Evolutionary conservation across 2,888 invertebrate genomes (phyloP), one percentile per base, ranked within the genome.

Genomic region (Drosophila vallismaia): DNA sequence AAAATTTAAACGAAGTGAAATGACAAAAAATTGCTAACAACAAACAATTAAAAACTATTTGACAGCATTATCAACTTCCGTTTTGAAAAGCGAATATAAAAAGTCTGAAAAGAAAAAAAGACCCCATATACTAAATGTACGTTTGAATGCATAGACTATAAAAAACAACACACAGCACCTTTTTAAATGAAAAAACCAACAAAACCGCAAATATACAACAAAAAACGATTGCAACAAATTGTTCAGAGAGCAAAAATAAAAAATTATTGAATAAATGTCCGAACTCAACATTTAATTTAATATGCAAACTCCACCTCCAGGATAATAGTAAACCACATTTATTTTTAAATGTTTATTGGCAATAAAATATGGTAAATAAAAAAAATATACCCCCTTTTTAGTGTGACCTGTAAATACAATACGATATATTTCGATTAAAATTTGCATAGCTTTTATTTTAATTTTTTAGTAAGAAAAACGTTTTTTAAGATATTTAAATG

Each of bases 1-100:
- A 79, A 75, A 75, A 75, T 77, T 76, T 73, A 74, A 72, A 72
- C 29, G 53, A 67, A 53, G 50, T 33, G 55, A 58, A 72, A 45
- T 51, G 36, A 67, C 50, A 68, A 58, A 51, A 48, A 48, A 46
- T 54, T 71, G 60, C 56, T 54, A 80, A 63, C 66, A 67, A 51
- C 50, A 54, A 40, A 42, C 49, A 12, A 33, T 33, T 63, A 64
- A 70, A 58, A 51, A 57, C 69, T 72, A 71, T 83, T 88, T 77
- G 74, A 81, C 75, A 88, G 75, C 71, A 71, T 81, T 88, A 82
- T 84, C 72, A 79, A 84, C 72, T 78, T 88, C 88, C 85, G 85
- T 75, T 86, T 80, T 57, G 50, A 80, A 83, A 80, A 76, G 70
- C 74, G 77, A 55, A 67, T 79, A 57, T 75, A 86, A 86, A 86